Conservation (phyloP, 2,113 vertebrate genomes). For the Rhinolophus ferrumequinum region DNA sequence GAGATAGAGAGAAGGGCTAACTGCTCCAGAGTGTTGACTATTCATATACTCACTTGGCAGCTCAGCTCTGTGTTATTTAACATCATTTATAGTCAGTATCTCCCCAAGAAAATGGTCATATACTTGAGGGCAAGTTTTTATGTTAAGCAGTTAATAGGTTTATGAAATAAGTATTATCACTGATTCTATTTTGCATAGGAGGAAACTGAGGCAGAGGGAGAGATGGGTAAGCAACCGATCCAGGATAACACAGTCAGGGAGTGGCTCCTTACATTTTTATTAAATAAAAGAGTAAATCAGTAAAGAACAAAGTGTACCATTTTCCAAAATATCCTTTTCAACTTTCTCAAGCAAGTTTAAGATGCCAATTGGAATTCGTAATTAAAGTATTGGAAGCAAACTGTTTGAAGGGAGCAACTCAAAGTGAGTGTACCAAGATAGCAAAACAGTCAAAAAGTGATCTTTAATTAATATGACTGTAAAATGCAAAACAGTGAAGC, state of each 20-base stretch:
- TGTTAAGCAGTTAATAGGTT: neutral
- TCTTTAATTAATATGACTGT: slow-evolving; percentile 73
- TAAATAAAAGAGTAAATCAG: slow-evolving; percentile 22
- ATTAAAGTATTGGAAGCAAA: slow-evolving; percentile 74
- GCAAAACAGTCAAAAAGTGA: slow-evolving; percentile 62
- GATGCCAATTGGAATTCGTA: slow-evolving; percentile 59
- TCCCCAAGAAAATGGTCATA: neutral
- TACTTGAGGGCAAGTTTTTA: neutral
- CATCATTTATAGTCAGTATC: neutral
- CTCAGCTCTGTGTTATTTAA: neutral
- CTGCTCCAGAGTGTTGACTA: neutral
- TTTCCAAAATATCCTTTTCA: slow-evolving; percentile 54
- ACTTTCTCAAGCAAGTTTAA: slow-evolving; percentile 57
- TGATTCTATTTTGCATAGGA: slow-evolving; percentile 4
- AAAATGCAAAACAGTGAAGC: slow-evolving; percentile 69
- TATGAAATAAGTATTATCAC: neutral
- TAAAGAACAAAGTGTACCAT: neutral
- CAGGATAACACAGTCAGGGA: neutral
- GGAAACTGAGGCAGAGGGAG: slow-evolving; percentile 19
- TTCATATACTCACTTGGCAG: neutral
- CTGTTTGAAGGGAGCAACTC: slow-evolving; percentile 69
- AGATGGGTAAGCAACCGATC: neutral
- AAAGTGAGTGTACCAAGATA: slow-evolving; percentile 46
- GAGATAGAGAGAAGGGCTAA: neutral
- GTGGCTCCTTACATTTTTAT: neutral